phyloP scores from a whole-genome alignment of 2,797 vertebrate genomes.

The Crypturellus tataupa region DNA sequence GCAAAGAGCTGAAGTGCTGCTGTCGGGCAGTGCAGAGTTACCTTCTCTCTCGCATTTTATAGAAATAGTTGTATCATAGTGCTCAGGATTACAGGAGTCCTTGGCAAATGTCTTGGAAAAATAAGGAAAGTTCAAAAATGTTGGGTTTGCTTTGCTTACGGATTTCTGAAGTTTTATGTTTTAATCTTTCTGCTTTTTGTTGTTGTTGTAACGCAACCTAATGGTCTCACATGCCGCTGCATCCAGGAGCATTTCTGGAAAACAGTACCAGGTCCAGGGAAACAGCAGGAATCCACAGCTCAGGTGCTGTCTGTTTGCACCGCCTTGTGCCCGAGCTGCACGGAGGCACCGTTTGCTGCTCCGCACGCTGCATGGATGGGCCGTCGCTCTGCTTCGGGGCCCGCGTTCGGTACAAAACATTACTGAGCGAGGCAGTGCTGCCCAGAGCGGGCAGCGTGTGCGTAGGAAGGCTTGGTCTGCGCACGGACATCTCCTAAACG shows the following conservation, averaged over 20 bases:
- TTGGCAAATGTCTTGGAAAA: background rate
- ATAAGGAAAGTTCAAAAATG: background rate
- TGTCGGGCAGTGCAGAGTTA: background rate
- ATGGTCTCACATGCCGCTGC: rapidly evolving
- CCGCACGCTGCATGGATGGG: background rate
- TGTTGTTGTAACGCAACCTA: background rate
- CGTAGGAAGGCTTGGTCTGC: background rate
- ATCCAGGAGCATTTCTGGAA: background rate
- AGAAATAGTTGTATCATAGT: background rate
- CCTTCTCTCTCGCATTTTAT: background rate
- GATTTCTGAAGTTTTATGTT: background rate
- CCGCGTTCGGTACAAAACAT: no score
- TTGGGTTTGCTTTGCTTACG: background rate
- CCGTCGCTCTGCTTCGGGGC: background rate
- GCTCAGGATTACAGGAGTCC: background rate
- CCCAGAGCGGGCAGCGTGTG: background rate
- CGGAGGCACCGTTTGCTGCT: background rate
- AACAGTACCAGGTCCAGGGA: background rate
- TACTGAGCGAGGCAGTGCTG: no score
- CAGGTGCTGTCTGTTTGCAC: background rate
- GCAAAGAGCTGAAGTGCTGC: background rate
- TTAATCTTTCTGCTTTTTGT: background rate
- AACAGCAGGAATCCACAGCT: background rate
- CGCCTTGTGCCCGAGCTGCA: background rate
- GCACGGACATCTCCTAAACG: background rate